Evolutionary conservation across 2,797 vertebrate genomes (phyloP).

Genomic region (Cryptoprocta ferox): DNA sequence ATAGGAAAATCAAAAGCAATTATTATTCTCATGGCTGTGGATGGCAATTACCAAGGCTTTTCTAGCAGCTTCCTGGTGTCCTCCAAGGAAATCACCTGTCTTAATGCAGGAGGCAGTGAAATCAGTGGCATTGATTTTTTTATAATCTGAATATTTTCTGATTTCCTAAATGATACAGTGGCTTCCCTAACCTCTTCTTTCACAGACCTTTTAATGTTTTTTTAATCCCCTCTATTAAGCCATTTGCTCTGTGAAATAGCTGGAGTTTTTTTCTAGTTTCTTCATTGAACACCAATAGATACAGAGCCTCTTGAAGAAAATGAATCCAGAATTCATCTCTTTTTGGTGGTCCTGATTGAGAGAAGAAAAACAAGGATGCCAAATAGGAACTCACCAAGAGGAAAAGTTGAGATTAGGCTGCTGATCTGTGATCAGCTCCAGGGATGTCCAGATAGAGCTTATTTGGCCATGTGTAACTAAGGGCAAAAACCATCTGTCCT

Average conservation of each 20-base stretch:
- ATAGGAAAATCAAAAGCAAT: background rate
- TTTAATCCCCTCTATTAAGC: background rate
- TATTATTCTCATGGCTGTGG: background rate
- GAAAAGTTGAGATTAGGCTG: background rate
- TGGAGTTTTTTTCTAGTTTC: background rate
- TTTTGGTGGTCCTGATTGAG: background rate
- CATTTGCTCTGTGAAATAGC: background rate
- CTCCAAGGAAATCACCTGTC: background rate
- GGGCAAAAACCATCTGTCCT: background rate
- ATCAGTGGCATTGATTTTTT: background rate
- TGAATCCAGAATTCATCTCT: background rate
- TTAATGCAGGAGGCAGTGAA: background rate
- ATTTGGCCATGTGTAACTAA: background rate
- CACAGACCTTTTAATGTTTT: background rate
- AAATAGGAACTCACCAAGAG: background rate
- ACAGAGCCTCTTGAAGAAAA: background rate
- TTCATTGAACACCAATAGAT: background rate
- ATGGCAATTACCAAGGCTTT: background rate
- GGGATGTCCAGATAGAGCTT: background rate
- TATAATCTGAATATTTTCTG: background rate
- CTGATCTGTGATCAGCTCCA: background rate
- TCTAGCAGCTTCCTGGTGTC: background rate
- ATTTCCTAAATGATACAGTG: constrained; percentile 23
- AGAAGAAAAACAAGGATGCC: background rate
- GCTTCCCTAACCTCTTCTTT: background rate